A percentile compares a stretch with the other conserved stretches of the same genome.
Conservation (phyloP, 2,888 invertebrate genomes). For the Macrophya annulata region DNA sequence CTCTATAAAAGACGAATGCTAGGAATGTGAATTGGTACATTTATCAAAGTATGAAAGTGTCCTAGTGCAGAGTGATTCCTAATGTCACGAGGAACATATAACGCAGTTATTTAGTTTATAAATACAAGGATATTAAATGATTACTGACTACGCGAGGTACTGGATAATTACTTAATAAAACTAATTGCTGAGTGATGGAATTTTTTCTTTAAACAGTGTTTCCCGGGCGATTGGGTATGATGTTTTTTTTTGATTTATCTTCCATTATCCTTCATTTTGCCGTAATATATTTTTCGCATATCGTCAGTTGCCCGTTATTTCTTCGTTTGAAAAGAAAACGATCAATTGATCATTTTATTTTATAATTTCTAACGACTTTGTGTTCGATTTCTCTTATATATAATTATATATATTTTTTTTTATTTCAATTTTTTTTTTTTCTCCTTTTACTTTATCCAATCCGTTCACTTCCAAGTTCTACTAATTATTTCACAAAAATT, state of each 20-base stretch:
- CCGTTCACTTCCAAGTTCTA: slow-evolving; percentile 51
- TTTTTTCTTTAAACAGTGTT: slow-evolving; percentile 56
- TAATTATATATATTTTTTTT: not conserved
- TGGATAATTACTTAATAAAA: slow-evolving; percentile 48
- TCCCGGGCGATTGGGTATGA: slow-evolving; percentile 51
- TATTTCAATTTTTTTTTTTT: slow-evolving; percentile 23
- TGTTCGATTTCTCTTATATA: slow-evolving; percentile 51
- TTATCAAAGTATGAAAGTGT: slow-evolving; percentile 49
- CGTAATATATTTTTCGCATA: slow-evolving; percentile 34
- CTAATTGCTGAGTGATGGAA: slow-evolving; percentile 40
- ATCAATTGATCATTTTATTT: slow-evolving; percentile 47
- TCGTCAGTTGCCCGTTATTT: slow-evolving; percentile 34
- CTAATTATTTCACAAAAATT: slow-evolving; percentile 47
- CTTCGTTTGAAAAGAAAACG: slow-evolving; percentile 37
- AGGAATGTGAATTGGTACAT: slow-evolving; percentile 50
- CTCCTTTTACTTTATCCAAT: slow-evolving; percentile 38
- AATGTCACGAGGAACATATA: slow-evolving; percentile 53
- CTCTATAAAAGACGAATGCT: not conserved
- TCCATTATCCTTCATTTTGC: slow-evolving; percentile 25
- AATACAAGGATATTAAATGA: slow-evolving; percentile 53
- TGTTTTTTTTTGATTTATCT: not conserved
- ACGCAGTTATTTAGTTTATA: slow-evolving; percentile 56
- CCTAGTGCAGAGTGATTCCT: slow-evolving; percentile 53
- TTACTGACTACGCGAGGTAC: slow-evolving; percentile 41
- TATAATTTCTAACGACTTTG: slow-evolving; percentile 44